Evolutionary conservation across 2,113 vertebrate genomes (phyloP).

Genomic region (Ia io): DNA sequence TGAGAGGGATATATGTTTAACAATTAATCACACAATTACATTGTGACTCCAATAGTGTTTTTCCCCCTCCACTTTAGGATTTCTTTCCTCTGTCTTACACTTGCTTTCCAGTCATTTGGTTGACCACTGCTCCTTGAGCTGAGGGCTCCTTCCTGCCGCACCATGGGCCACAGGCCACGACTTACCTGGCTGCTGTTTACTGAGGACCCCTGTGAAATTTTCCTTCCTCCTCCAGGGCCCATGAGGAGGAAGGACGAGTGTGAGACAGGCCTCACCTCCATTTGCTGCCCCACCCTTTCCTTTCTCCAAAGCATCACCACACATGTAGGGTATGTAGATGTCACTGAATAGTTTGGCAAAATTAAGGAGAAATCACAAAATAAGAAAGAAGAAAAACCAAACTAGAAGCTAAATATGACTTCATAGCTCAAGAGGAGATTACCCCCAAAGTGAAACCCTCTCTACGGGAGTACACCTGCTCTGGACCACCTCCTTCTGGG

Average conservation of each 20-base stretch:
- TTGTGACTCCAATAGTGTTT: neutral
- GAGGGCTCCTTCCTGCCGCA: neutral
- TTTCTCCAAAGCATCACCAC: neutral
- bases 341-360: neutral
- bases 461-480: neutral
- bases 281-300: neutral
- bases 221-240: neutral
- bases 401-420: neutral
- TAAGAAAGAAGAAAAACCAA: neutral
- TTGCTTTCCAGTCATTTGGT: neutral
- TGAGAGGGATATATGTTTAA: neutral
- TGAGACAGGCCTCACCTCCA: no score
- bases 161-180: fast-evolving
- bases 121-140: neutral
- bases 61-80: neutral
- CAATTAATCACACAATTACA: neutral
- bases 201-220: neutral
- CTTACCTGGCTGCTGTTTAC: neutral
- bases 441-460: neutral
- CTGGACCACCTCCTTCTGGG: neutral
- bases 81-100: neutral
- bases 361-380: neutral
- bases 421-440: neutral
- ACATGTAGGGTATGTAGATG: neutral
- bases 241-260: fast-evolving